Evolutionary conservation across 2,797 vertebrate genomes (phyloP).

Genomic region (Hydrophis major): DNA sequence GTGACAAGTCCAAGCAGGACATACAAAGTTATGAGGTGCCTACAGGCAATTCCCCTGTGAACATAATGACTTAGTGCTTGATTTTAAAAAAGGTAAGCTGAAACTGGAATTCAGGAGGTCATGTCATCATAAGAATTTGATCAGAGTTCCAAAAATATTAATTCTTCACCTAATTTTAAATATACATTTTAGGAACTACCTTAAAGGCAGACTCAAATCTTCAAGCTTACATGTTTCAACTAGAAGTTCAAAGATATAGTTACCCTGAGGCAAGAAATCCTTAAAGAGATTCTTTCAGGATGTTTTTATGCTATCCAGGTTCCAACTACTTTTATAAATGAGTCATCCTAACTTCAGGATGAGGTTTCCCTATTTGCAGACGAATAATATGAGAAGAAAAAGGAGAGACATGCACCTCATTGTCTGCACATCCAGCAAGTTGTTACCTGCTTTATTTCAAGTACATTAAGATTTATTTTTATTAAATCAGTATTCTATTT

Average conservation of each 20-base stretch:
- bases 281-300: conserved; percentile 57
- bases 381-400: conserved; percentile 50
- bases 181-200: conserved; percentile 26
- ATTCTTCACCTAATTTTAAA: neutral
- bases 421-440: conserved; percentile 55
- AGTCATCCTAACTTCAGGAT: conserved; percentile 60
- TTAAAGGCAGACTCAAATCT: conserved; percentile 33
- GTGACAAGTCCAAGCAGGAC: conserved; percentile 6
- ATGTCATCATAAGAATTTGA: conserved; percentile 5
- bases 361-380: conserved; percentile 61
- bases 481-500: conserved; percentile 37
- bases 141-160: conserved; percentile 26
- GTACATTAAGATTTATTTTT: conserved; percentile 44
- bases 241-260: conserved; percentile 59
- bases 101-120: neutral
- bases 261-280: conserved; percentile 38
- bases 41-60: neutral
- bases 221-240: conserved; percentile 51
- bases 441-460: conserved; percentile 49
- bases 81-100: conserved; percentile 9
- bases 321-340: conserved; percentile 61
- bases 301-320: conserved; percentile 62
- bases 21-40: neutral
- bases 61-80: neutral
- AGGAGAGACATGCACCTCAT: conserved; percentile 49